Evolutionary conservation across 2,797 vertebrate species (phyloP), one percentile per base, ranked within the genome.

Genomic region (Sebastes nivosus): DNA sequence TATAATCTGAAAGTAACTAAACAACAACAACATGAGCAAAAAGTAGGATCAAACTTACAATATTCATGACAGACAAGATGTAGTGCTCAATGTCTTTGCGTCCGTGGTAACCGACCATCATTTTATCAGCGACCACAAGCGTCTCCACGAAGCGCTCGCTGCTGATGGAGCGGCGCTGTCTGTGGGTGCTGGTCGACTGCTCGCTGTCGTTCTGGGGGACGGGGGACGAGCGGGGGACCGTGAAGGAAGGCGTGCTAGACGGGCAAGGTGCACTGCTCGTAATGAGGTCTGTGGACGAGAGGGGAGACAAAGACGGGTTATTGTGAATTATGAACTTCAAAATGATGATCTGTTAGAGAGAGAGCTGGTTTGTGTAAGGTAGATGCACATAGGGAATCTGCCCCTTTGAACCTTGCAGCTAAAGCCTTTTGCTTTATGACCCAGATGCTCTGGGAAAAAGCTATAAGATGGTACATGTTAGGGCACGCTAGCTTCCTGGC

Each of bases 51-150:
- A 98, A 98, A 99, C 98, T 99, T 99, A 99, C 98, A 99, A 99
- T 99, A 96, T 99, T 99, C 98, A 99, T 99, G 85, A 99, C 98
- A 64, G 98, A 99, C 95, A 99, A 89, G 95, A 99, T 96, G 95
- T 99, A 99, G 96, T 99, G 97, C 74, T 99, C 98, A 59, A 99
- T 99, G 94, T 99, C 98, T 95, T 98, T 99, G 91, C 98, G 98
- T 63, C 98, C 98, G 74, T 99, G 98, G 94, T 99, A 99, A 86
- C 98, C 97, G 77, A 99, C 98, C 98, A 99, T 99, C 98, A 99
- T 99, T 95, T 99, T 99, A 93, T 99, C 98, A 18, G 98, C 98
- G 27, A 99, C 98, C 87, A 99, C 98, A 14, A 99, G 92, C 0
- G 98, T 99, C 95, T 99, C 98, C 91, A 99, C 98, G 83, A 98